Evolutionary conservation across 2,797 vertebrate species (phyloP), one percentile per base, ranked within the genome.

Genomic region (Glyptemys insculpta): DNA sequence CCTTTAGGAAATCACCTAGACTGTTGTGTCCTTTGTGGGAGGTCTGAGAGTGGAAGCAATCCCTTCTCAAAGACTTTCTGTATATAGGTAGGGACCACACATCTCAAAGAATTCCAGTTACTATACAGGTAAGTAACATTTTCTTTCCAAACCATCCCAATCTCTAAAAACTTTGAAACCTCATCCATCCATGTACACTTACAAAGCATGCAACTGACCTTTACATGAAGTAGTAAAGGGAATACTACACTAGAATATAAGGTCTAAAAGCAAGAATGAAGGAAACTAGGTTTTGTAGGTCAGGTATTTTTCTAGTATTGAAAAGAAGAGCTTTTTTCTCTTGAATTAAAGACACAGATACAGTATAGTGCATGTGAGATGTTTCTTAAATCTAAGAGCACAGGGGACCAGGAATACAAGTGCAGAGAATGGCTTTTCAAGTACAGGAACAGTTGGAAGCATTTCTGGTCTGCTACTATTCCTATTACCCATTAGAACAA

Each of bases 361-460:
- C 44, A 78, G 15, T 89, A 74, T 79, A 87, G 54, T 78, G 76
- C 0, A 0, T 90, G 52, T 89, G 86, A 94, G 37, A 41, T 91
- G 59, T 79, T 92, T 92, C 81, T 89, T 89, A 85, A 93, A 81
- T 92, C 83, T 23, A 83, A 93, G 41, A 89, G 47, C 7, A 65
- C 1, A 81, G n/a, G 1, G 0, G 81, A 29, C 72, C 68, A 94
- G 68, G 78, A 95, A 88, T 68, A 62, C 19, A 59, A 93, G 47
- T 14, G 5, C 85, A 88, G 79, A 15, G 49, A 97, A 94, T 74
- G 72, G 82, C 27, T 96, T 97, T 86, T 94, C 94, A 97, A 96
- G 95, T 92, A 91, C 92, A 90, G 88, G 85, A 95, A 81, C 47
- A 90, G 56, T 92, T 97, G 4, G 0, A 50, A 96, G 50, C 1